phyloP scores from a whole-genome alignment of 1,140 invertebrate genomes.

The Belonocnema kinseyi region DNA sequence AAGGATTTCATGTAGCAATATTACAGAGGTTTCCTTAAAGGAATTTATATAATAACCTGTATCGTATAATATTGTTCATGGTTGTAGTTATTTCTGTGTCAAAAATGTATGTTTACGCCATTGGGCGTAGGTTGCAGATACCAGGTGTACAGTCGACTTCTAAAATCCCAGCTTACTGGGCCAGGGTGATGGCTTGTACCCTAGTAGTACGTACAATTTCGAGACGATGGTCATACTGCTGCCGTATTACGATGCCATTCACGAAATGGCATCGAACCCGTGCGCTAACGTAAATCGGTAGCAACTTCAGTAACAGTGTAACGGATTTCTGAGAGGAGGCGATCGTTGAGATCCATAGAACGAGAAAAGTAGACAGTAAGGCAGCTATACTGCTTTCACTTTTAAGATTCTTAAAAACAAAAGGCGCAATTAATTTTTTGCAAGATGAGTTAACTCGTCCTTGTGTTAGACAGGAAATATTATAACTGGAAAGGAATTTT shows the following conservation, averaged over 20 bases:
- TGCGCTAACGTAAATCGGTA: constrained; percentile 27
- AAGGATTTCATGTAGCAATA: too few species aligned
- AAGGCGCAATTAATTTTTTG: too few species aligned
- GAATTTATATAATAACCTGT: too few species aligned
- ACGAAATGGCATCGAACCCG: constrained; percentile 30
- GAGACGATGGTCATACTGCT: background rate
- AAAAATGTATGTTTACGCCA: constrained; percentile 10
- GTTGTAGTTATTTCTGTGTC: background rate
- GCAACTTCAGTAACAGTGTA: constrained; percentile 10
- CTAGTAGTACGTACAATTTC: constrained; percentile 19
- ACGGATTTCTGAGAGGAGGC: background rate
- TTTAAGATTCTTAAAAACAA: too few species aligned
- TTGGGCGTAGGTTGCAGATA: background rate
- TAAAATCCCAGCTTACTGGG: constrained; percentile 35
- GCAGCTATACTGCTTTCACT: too few species aligned
- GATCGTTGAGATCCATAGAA: background rate
- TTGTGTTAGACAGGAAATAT: too few species aligned
- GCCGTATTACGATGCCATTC: constrained; percentile 21
- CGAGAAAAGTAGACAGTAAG: too few species aligned
- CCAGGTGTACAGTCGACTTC: constrained; percentile 48
- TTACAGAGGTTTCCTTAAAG: too few species aligned
- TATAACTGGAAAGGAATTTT: too few species aligned
- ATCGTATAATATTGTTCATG: too few species aligned
- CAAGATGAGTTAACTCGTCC: too few species aligned
- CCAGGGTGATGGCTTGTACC: constrained; percentile 1